A percentile compares a stretch with the other conserved stretches of the same genome.
Evolutionary conservation across 2,113 vertebrate genomes (phyloP).

Genomic region (Percopsis transmontana): DNA sequence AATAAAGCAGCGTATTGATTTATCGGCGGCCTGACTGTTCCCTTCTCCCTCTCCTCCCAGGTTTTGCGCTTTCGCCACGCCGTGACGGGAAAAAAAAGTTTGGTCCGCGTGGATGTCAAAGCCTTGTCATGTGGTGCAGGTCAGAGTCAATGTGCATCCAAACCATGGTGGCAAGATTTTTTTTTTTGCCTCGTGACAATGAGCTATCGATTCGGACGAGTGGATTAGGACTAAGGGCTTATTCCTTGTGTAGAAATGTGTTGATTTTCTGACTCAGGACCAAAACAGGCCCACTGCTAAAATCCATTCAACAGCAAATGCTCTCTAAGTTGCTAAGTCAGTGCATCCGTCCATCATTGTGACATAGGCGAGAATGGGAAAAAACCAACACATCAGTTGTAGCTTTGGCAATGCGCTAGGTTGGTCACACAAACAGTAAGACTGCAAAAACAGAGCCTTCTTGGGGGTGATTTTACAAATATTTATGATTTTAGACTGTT

Average conservation of each 20-base stretch:
- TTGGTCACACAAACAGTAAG: too few relatives aligned
- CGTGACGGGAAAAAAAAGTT: slow-evolving; percentile 52
- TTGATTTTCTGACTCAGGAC: slow-evolving; percentile 34
- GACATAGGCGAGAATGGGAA: slow-evolving; percentile 10
- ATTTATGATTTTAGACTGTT: neutral
- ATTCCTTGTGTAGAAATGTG: slow-evolving; percentile 20
- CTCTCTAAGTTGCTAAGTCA: neutral
- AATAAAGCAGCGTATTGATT: slow-evolving; percentile 81
- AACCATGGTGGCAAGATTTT: slow-evolving; percentile 27
- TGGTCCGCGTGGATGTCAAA: slow-evolving; percentile 36
- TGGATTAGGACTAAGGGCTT: neutral
- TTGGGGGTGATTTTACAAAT: too few relatives aligned
- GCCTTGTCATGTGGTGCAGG: slow-evolving; percentile 15
- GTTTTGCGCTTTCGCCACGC: slow-evolving; percentile 34
- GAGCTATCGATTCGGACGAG: slow-evolving; percentile 35
- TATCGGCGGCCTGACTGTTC: slow-evolving; percentile 72
- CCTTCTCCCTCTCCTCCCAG: slow-evolving; percentile 63
- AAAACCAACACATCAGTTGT: slow-evolving; percentile 21
- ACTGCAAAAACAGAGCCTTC: too few relatives aligned
- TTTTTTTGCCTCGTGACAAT: slow-evolving; percentile 27
- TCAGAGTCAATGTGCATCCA: slow-evolving; percentile 24
- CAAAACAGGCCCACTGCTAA: slow-evolving; percentile 1
- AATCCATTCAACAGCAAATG: slow-evolving; percentile 6
- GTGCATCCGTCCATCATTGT: slow-evolving; percentile 3
- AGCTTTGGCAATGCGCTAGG: neutral